Evolutionary conservation across 2,888 invertebrate genomes (phyloP), one percentile per base, ranked within the genome.

Genomic region (Actias luna): DNA sequence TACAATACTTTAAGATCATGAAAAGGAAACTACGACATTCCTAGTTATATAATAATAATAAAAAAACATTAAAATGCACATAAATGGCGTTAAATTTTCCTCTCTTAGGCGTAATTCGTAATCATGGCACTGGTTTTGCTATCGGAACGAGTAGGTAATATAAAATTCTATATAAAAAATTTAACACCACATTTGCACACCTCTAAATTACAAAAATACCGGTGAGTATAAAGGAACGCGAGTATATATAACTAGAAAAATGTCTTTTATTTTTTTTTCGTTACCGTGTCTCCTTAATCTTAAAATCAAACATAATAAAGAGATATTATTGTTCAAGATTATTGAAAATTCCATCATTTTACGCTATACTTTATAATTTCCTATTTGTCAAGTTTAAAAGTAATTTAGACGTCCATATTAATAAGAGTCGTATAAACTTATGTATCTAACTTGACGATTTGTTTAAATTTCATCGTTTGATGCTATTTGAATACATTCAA

Each of bases 121-220:
- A 29, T 55, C 55, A 55, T 55, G 55, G 55, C 55, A 55, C 55
- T 55, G n/a, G 55, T n/a, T 55, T 55, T n/a, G 27, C 27, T 55
- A 55, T 29, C 12, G 55, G 29, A 55, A 55, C 7, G 55, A 55
- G 55, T 55, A 29, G 55, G 5, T 29, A 55, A n/a, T 29, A 29
- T 29, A 55, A n/a, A 55, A 16, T 55, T 29, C 29, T 55, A 55
- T n/a, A 29, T 29, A 52, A 52, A 25, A 55, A 55, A 55, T 29
- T 55, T 55, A 55, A 55, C 55, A 55, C 55, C 55, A 55, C 29
- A n/a, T 29, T n/a, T 52, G 52, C 52, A 5, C 52, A 52, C 52
- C 16, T 52, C 5, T 55, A 29, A 5, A 16, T 29, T 16, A 8
- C 25, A 42, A n/a, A 46, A 22, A 52, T 55, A 29, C 29, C 55